These are phyloP conservation scores for Stratiomys singularior DNA, from an alignment of 2,888 invertebrate genomes.

Conservation along the genomic window DNA sequence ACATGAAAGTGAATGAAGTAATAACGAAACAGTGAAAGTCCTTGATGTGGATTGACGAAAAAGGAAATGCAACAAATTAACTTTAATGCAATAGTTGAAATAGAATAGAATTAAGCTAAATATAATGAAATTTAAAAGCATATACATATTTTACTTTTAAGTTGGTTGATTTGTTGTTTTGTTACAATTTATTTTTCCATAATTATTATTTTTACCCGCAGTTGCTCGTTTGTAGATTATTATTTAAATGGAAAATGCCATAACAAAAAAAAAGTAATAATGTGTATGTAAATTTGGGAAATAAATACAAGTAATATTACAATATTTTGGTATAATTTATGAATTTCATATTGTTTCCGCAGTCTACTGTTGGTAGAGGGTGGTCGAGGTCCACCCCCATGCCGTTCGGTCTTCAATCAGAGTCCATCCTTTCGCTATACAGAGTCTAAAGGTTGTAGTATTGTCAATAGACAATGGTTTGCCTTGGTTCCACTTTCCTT, in stretches of 20 bases:
- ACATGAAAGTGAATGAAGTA: no score
- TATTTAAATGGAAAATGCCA: slow-evolving; percentile 3
- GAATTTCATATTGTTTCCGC: no score
- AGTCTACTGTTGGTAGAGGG: no score
- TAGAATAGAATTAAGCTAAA: not conserved
- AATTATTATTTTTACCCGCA: not conserved
- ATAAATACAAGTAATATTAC: no score
- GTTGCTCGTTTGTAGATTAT: not conserved
- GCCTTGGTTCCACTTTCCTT: no score
- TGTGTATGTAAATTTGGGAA: slow-evolving; percentile 36
- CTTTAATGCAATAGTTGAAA: not conserved
- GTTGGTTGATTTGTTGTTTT: not conserved
- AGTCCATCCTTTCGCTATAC: no score
- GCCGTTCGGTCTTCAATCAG: no score
- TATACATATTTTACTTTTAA: not conserved
- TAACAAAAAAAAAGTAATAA: not conserved
- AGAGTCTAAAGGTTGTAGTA: no score
- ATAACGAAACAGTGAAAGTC: no score
- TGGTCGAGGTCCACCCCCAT: no score
- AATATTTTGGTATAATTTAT: no score
- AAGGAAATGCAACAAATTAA: not conserved
- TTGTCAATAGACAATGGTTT: no score
- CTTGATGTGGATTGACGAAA: not conserved
- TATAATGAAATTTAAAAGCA: not conserved
- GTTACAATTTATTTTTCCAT: not conserved